phyloP scores from a whole-genome alignment of 1,140 invertebrate genomes.

The Conopomorpha cramerella region DNA sequence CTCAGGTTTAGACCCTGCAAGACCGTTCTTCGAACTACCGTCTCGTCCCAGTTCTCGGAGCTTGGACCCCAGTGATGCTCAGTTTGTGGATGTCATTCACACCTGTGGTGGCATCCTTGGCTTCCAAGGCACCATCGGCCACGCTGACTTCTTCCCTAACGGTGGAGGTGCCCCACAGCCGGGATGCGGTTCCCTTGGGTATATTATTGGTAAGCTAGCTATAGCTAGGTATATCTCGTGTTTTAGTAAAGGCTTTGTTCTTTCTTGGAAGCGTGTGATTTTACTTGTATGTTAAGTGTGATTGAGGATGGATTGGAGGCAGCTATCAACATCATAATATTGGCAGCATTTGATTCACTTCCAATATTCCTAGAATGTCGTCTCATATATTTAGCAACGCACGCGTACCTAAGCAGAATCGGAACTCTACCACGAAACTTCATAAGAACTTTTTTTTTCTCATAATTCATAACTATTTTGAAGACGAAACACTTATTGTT shows the following conservation, averaged over 20 bases:
- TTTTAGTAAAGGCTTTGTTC: not conserved
- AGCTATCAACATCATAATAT: not conserved
- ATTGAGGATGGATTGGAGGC: not conserved
- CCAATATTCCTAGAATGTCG: not conserved
- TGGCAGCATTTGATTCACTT: not conserved
- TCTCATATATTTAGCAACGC: not conserved
- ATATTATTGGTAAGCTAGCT: conserved; percentile 58
- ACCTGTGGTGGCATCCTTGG: conserved; percentile 53
- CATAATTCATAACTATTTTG: not conserved
- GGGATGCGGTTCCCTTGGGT: conserved; percentile 50
- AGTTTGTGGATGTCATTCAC: conserved; percentile 63
- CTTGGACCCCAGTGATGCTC: conserved; percentile 59
- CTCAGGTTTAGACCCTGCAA: conserved; percentile 61
- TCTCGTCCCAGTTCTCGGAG: conserved; percentile 8
- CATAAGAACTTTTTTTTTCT: not conserved
- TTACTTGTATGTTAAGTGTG: not conserved
- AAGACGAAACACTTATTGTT: not conserved
- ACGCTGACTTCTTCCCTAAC: conserved; percentile 61
- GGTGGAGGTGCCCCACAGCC: conserved; percentile 42
- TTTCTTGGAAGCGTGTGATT: not conserved
- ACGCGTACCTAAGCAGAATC: not conserved
- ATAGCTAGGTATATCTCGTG: too few species aligned
- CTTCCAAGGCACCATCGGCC: conserved; percentile 36
- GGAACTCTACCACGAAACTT: not conserved
- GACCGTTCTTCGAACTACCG: conserved; percentile 49